Evolutionary conservation across 2,797 vertebrate species (phyloP).

Genomic region (Fistularia tabacaria): DNA sequence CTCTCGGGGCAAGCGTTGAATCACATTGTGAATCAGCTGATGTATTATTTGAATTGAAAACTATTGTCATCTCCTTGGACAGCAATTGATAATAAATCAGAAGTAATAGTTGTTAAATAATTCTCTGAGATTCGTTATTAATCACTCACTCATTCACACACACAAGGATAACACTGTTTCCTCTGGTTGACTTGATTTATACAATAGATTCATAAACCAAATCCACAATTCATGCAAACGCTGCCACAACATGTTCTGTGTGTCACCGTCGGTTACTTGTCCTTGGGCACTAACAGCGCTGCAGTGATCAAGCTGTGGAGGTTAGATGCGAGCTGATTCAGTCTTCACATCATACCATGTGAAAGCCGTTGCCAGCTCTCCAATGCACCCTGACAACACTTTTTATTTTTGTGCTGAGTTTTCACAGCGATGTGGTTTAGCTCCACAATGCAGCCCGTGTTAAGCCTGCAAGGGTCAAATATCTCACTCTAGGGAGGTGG

Average conservation of each 20-base stretch:
- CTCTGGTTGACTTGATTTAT: not conserved
- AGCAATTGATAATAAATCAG: not conserved
- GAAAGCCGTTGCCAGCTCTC: slow-evolving; percentile 52
- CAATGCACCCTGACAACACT: slow-evolving; percentile 54
- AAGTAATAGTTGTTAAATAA: not conserved
- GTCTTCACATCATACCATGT: slow-evolving; percentile 59
- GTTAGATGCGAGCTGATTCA: slow-evolving; percentile 65
- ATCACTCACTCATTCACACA: not conserved
- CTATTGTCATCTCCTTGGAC: not conserved
- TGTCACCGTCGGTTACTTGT: slow-evolving; percentile 44
- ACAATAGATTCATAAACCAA: slow-evolving; percentile 22
- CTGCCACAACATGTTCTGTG: slow-evolving; percentile 25
- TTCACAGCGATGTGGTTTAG: slow-evolving; percentile 39
- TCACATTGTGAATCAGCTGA: too few species aligned
- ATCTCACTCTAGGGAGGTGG: slow-evolving; percentile 41
- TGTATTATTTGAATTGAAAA: too few species aligned
- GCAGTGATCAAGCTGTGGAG: slow-evolving; percentile 49
- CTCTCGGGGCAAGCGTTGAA: too few species aligned
- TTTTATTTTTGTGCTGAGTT: slow-evolving; percentile 59
- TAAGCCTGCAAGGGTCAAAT: slow-evolving; percentile 42
- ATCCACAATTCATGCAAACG: slow-evolving; percentile 31
- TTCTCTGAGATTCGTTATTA: not conserved
- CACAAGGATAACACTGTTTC: too few species aligned
- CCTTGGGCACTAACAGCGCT: slow-evolving; percentile 37
- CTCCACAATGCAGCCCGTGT: slow-evolving; percentile 22